These are phyloP conservation scores for Corvus hawaiiensis DNA, from an alignment of 2,113 vertebrate species.

Conservation along the genomic window DNA sequence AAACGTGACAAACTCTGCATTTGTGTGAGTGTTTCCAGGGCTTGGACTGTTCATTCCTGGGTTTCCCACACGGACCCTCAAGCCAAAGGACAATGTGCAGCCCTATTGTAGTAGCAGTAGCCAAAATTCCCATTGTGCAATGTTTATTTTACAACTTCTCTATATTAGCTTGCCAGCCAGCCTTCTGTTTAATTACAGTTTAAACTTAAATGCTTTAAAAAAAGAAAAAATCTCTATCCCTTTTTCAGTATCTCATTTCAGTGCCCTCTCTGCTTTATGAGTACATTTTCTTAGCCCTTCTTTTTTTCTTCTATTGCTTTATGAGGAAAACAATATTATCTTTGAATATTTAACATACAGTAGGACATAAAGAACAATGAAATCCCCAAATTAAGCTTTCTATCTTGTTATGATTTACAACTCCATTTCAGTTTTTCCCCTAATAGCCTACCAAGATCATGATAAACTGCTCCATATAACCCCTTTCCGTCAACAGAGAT, in stretches of 20 bases:
- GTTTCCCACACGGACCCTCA: background rate
- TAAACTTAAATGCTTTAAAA: background rate
- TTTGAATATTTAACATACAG: background rate
- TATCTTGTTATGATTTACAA: background rate
- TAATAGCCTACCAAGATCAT: background rate
- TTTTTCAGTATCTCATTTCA: background rate
- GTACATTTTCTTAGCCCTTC: background rate
- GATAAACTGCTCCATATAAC: conserved; percentile 33
- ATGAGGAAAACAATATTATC: background rate
- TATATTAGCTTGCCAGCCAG: background rate
- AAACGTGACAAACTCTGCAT: background rate
- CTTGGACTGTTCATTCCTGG: background rate
- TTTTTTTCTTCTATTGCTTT: background rate
- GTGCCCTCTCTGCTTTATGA: background rate
- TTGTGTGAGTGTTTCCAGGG: background rate
- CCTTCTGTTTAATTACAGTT: background rate
- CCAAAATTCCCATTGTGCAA: background rate
- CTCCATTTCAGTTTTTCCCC: background rate
- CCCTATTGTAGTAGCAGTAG: background rate
- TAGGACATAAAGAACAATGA: background rate
- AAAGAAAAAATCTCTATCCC: background rate
- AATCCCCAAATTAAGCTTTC: background rate
- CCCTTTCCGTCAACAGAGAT: background rate
- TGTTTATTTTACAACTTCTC: background rate
- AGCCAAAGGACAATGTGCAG: background rate